Evolutionary conservation across 2,797 vertebrate species (phyloP).

Genomic region (Tamandua tetradactyla): DNA sequence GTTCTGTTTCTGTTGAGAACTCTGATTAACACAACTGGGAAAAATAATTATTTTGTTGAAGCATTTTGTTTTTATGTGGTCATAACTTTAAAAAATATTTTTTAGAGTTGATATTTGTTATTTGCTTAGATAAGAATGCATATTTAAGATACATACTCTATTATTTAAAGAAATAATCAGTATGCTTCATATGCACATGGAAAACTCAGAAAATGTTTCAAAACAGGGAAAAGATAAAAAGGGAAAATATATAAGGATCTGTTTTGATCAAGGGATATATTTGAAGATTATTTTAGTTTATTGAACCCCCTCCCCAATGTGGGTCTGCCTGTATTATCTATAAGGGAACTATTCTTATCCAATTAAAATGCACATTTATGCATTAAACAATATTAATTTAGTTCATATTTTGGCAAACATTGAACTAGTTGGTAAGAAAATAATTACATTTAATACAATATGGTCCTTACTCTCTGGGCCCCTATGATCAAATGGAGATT

Average conservation of each 20-base stretch:
- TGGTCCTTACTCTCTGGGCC: background rate
- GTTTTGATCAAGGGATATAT: background rate
- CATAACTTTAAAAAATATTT: background rate
- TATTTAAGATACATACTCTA: background rate
- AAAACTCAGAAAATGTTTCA: background rate
- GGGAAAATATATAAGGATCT: background rate
- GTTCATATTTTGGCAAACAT: background rate
- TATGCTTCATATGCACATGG: background rate
- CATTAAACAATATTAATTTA: background rate
- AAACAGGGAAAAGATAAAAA: background rate
- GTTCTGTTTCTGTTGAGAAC: too few species aligned
- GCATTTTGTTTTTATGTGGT: background rate
- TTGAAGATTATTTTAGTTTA: background rate
- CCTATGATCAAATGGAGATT: background rate
- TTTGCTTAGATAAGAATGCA: background rate
- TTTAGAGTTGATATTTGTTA: background rate
- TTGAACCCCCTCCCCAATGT: background rate
- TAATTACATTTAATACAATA: background rate
- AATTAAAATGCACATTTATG: background rate
- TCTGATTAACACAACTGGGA: background rate
- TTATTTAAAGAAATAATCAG: background rate
- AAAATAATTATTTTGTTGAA: background rate
- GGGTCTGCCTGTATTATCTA: background rate
- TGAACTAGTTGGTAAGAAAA: background rate
- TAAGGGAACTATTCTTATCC: background rate